Conservation (phyloP, 2,888 invertebrate genomes). For the Metalampra italica region DNA sequence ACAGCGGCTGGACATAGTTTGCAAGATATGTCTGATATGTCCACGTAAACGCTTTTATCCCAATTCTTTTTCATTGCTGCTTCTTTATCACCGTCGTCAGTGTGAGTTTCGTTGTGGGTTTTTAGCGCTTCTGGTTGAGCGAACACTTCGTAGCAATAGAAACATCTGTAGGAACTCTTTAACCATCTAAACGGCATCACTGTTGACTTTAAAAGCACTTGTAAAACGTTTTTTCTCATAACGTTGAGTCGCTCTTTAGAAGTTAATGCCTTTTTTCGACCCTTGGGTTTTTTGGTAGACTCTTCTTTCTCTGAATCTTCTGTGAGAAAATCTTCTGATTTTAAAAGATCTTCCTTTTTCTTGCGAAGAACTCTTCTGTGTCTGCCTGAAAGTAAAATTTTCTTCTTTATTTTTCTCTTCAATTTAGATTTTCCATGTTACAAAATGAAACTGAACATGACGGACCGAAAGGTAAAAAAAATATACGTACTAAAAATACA, state of each 20-base stretch:
- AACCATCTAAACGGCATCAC: constrained; percentile 39
- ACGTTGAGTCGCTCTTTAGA: not conserved
- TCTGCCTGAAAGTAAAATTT: constrained; percentile 1
- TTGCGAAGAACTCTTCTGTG: not conserved
- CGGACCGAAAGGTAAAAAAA: no score
- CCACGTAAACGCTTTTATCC: constrained; percentile 33
- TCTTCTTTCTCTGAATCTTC: not conserved
- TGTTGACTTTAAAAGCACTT: constrained; percentile 33
- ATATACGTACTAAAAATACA: no score
- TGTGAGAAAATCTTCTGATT: not conserved
- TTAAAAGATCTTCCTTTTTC: not conserved
- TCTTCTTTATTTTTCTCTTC: constrained; percentile 7
- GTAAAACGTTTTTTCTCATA: constrained; percentile 33
- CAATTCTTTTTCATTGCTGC: constrained; percentile 28
- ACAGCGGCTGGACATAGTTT: constrained; percentile 24
- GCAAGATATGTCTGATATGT: constrained; percentile 31
- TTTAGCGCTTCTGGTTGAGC: constrained; percentile 28
- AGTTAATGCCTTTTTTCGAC: constrained; percentile 3
- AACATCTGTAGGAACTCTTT: constrained; percentile 34
- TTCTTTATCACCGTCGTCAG: constrained; percentile 19
- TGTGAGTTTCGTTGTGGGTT: constrained; percentile 26
- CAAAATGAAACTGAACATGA: no score
- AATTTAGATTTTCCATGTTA: not conserved
- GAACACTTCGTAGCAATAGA: constrained; percentile 39
- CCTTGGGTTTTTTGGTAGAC: not conserved